A percentile compares a stretch with the other conserved stretches of the same genome.
Evolutionary conservation across 1,140 invertebrate species (phyloP).

Genomic region (Ooceraea biroi): DNA sequence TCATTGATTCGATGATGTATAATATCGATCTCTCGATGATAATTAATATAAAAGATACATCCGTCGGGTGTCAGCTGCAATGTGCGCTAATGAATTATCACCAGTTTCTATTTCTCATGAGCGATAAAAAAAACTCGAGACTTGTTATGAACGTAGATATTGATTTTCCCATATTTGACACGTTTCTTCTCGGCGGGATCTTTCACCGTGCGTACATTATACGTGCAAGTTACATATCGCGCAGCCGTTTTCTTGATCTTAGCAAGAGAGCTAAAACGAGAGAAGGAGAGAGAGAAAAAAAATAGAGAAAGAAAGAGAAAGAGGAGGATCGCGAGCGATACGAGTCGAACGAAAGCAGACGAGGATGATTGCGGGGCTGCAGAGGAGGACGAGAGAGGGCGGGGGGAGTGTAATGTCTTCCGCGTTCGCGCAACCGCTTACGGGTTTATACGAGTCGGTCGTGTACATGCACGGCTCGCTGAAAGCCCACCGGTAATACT

Average conservation of each 20-base stretch:
- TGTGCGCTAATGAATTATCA: no score
- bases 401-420: conserved; percentile 72
- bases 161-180: conserved; percentile 24
- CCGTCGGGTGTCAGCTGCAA: not conserved
- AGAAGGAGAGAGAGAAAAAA: conserved; percentile 17
- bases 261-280: conserved; percentile 31
- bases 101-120: conserved; percentile 1
- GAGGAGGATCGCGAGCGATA: conserved; percentile 2
- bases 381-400: conserved; percentile 7
- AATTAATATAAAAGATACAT: not conserved
- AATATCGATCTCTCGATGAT: not conserved
- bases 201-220: conserved; percentile 31
- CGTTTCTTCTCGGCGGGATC: conserved; percentile 9
- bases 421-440: conserved; percentile 80
- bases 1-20: no score
- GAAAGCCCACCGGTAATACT: conserved; percentile 68
- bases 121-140: conserved; percentile 59
- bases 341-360: conserved; percentile 37
- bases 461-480: conserved; percentile 68
- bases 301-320: conserved; percentile 19
- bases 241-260: conserved; percentile 29
- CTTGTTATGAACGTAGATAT: not conserved
- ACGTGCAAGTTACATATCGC: conserved; percentile 45
- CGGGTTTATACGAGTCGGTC: conserved; percentile 63
- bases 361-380: conserved; percentile 43